Base-by-base conservation (phyloP, 1,140 invertebrate species). In the Saxidomus purpurata region DNA sequence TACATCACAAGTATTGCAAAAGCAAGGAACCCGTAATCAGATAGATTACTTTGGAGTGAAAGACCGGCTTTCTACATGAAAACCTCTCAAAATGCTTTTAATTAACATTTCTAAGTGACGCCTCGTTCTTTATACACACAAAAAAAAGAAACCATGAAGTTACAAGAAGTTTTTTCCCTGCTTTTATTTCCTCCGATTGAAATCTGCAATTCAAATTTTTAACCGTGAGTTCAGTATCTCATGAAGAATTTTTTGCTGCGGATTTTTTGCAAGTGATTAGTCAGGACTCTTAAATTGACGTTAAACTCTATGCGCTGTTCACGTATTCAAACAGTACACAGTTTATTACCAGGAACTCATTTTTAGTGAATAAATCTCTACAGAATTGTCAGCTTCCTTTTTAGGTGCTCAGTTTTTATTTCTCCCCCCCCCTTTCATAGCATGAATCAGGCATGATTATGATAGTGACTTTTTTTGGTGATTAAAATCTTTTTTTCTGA, bases 181-280 rank as follows among this genome's bases (percentile, higher is more conserved):
- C 25, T 9, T 25, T 63, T 13, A 55, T 28, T 63, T 63, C 25
- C 59, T 63, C 22, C 25, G 22, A 28, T 25, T n/a, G 8, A 63
- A 63, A 63, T 63, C n/a, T 63, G 59, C 59, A 63, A 63, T 63
- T 63, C 59, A 63, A 28, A 63, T 63, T 28, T n/a, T 15, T 28
- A 63, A 63, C 15, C 9, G 59, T 6, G 25, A 15, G 59, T n/a
- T 63, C n/a, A 25, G 59, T 28, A 43, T 63, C 19, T 63, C 25
- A 28, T 63, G 25, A 9, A 63, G 28, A 4, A n/a, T 4, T 11
- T 59, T 59, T 17, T 6, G 19, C 17, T 59, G 15, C 52, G 19
- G 52, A 59, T 55, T 55, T 55, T 55, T 55, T n/a, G n/a, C 52
- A 13, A 13, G 52, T 28, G 59, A 63, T 63, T 63, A 25, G n/a